Base-by-base conservation (phyloP, 2,113 vertebrate genomes). In the Megaceryle maxima region DNA sequence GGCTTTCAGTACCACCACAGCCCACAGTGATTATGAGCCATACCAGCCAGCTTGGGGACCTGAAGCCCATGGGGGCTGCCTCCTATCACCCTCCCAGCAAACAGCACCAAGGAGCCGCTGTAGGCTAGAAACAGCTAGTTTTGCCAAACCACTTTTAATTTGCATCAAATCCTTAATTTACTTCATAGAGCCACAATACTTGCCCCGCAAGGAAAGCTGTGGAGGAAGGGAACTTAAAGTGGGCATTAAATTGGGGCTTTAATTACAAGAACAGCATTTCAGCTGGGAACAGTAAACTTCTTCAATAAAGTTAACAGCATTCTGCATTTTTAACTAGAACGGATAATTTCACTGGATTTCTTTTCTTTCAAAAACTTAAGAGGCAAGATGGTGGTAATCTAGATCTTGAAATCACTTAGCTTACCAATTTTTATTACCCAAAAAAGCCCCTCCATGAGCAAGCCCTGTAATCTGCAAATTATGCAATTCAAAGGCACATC, bases 211-310 rank as follows among this genome's bases (percentile, higher is more conserved):
- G 37, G 9, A 80, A 73, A 70, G 44, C 39, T 44, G 70, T 33
- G 21, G 75, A 73, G 35, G 46, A 87, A 7, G 8, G 22, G 24
- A 94, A 13, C 41, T 86, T 85, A 55, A 93, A 50, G 8, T 1
- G 0, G 9, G 33, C 37, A 66, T 55, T n/a, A 90, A 91, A 67
- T 29, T 33, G 18, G 8, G 26, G 6, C 48, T 28, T 57, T 72
- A 73, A 82, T 50, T 44, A 89, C 6, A 94, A 74, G 25, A 81
- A 44, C 43, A 80, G 35, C 13, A 20, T 79, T 90, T 94, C 63
- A 94, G 50, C 60, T 81, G 37, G 55, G 48, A 92, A 78, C 1
- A 6, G 18, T 44, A 67, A 83, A 67, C 33, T 18, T 78, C 56
- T 33, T 35, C 83, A 83, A 13, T 19, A 83, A 60, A 88, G 55